Base-by-base conservation (phyloP, 2,113 vertebrate genomes). In the Pluvianellus socialis region DNA sequence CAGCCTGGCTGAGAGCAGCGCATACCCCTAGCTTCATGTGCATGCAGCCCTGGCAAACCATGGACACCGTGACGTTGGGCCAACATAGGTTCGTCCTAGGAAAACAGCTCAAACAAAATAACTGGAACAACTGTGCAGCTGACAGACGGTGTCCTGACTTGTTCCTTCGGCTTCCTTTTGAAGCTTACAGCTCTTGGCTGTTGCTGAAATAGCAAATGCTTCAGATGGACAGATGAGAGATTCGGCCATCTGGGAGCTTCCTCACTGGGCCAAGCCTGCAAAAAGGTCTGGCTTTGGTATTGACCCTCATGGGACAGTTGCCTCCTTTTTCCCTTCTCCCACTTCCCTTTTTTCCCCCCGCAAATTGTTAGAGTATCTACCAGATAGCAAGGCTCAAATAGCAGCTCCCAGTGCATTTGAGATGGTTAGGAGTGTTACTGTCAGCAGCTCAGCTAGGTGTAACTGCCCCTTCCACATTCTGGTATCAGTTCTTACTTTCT, bases 31-130 rank as follows among this genome's bases (percentile, higher is more conserved):
- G 4, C 49, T 77, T 82, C 0, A 3, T 0, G 5, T 42, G 28
- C 33, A 33, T 0, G 0, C 71, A 85, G 59, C 44, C 40, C 77
- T 77, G 59, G 58, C 3, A 10, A 94, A 20, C 23, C 38, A 19
- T 1, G 42, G 75, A 35, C 3, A 4, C 45, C 0, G 1, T 24
- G 42, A 61, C 9, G 2, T 14, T 77, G 71, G 76, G 62, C 68
- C 0, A 7, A 28, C 23, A 28, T 22, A 47, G 2, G 0, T n/a
- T 91, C 44, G 62, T 56, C 27, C 30, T 35, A 52, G 73, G 73
- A 87, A 91, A 96, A 75, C 58, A 86, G 42, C 32, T 75, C 71
- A n/a, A 56, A 58, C 22, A 65, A 76, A 92, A 40, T 30, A 90
- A 82, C 70, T 70, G 49, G 49, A 92, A 81, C 32, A 79, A 79